Base-by-base conservation (phyloP, 2,797 vertebrate genomes). In the Esox lucius region DNA sequence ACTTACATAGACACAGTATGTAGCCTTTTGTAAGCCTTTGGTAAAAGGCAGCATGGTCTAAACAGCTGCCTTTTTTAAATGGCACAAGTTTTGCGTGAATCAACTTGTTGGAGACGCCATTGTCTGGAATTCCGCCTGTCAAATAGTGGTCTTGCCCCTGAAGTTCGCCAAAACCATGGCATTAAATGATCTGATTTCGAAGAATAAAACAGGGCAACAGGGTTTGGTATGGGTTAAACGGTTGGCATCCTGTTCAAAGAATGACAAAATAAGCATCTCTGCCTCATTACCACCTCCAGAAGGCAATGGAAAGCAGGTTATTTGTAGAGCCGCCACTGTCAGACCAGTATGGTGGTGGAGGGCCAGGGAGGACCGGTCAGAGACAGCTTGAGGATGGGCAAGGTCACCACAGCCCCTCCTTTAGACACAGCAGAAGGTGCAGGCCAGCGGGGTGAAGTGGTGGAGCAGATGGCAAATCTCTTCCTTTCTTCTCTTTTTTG, bases 381-480 rank as follows among this genome's bases (percentile, higher is more conserved):
- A 73, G 69, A 78, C 2, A 46, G 78, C 72, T 77, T 22, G 75
- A 73, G 80, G 64, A 79, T 82, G 33, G 81, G 73, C 70, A 80
- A 73, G 78, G 85, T 71, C 4, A 9, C 17, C 33, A 49, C 62
- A 76, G 61, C n/a, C 24, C 33, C 26, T 33, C 46, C 64, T 56
- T 28, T 16, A 68, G 35, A 78, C 64, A 65, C 76, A 53, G 74
- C 67, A 6, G 0, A 31, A 71, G 76, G 79, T 61, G 59, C 77
- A 13, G 71, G 73, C 78, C 73, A 22, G 56, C 46, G 61, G 42
- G 28, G 42, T 31, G 72, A 53, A 19, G 12, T 48, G 74, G 49
- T 74, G 81, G 82, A 89, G 84, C 89, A 92, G 90, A 88, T 91
- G 91, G 90, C 86, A 81, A 72, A 48, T 86, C 86, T 85, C 85